Evolutionary conservation across 2,113 vertebrate genomes (phyloP).

Genomic region (Aix galericulata): DNA sequence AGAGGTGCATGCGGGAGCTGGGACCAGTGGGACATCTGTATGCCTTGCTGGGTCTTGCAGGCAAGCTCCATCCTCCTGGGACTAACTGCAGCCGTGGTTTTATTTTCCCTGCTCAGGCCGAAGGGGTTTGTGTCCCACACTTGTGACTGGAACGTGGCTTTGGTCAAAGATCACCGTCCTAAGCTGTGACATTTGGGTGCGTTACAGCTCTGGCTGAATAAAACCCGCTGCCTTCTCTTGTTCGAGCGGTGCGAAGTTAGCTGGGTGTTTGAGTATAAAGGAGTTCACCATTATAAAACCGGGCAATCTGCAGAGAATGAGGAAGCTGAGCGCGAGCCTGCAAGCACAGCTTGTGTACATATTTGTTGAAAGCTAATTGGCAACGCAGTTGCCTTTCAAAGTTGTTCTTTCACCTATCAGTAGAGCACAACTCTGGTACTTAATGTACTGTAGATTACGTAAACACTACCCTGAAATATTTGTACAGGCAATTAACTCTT

Average conservation of each 20-base stretch:
- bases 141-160: background rate
- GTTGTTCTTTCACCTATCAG: constrained; percentile 76
- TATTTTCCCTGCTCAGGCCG: background rate
- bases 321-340: constrained; percentile 53
- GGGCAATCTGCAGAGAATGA: constrained; percentile 31
- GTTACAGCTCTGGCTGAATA: background rate
- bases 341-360: constrained; percentile 73
- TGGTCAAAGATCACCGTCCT: background rate
- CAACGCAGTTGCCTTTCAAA: constrained; percentile 68
- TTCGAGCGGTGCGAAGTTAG: background rate
- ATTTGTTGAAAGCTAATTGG: constrained; percentile 77
- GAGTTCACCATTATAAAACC: constrained; percentile 20
- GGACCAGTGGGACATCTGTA: background rate
- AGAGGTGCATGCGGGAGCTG: background rate
- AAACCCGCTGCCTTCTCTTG: background rate
- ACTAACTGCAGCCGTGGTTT: background rate
- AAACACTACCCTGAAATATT: constrained; percentile 73
- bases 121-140: background rate
- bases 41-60: background rate
- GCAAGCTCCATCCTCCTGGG: background rate
- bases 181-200: background rate
- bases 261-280: background rate
- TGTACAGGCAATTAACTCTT: constrained; percentile 73
- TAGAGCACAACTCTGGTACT: constrained; percentile 71
- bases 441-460: constrained; percentile 75